These are phyloP conservation scores for Anticlea derivata DNA, from an alignment of 2,888 invertebrate genomes.

Conservation along the genomic window DNA sequence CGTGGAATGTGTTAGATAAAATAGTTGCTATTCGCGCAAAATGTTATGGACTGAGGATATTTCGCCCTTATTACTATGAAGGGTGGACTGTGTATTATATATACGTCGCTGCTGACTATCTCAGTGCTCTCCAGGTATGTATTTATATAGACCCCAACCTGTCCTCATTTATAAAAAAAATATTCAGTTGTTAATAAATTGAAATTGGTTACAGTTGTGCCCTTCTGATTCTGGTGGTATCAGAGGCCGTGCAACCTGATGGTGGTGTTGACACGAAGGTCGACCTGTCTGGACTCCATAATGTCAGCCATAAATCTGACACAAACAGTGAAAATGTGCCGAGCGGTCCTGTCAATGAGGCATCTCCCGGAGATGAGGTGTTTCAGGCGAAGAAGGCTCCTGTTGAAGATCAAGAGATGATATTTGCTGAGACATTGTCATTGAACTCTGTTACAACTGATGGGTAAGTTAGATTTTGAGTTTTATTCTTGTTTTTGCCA, in stretches of 20 bases:
- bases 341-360: constrained; percentile 8
- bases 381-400: constrained; percentile 34
- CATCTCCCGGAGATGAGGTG: constrained; percentile 27
- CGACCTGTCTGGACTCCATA: constrained; percentile 72
- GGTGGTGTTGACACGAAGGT: constrained; percentile 53
- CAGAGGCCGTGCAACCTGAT: constrained; percentile 77
- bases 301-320: constrained; percentile 65
- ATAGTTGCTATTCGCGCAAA: constrained; percentile 66
- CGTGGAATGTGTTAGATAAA: constrained; percentile 60
- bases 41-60: constrained; percentile 78
- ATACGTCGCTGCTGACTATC: constrained; percentile 85
- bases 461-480: constrained; percentile 69
- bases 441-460: constrained; percentile 83
- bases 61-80: constrained; percentile 84
- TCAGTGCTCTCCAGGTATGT: constrained; percentile 84
- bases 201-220: constrained; percentile 76
- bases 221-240: constrained; percentile 84
- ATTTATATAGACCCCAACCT: neutral
- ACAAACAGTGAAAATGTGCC: constrained; percentile 25
- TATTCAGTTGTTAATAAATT: no score
- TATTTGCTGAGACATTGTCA: constrained; percentile 77
- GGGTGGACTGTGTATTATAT: constrained; percentile 83
- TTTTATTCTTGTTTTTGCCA: neutral
- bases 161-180: no score
- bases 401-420: constrained; percentile 67